Conservation (phyloP, 2,888 invertebrate species). For the Hoplodrina blanda region DNA sequence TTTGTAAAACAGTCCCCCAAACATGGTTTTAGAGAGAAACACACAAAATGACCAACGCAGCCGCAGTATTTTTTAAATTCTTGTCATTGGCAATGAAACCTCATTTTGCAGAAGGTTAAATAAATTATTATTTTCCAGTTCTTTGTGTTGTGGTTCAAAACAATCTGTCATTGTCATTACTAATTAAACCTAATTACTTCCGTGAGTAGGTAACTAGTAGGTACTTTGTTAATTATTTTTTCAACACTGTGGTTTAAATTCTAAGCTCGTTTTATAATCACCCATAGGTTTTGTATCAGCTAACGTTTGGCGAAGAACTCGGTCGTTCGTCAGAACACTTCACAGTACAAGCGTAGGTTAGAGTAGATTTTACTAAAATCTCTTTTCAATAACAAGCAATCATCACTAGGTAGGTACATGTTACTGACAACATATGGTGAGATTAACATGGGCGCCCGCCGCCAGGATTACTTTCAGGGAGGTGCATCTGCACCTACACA, state of each 20-base stretch:
- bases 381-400: background rate
- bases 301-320: constrained; percentile 3
- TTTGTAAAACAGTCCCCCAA: background rate
- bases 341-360: background rate
- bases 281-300: background rate
- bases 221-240: constrained; percentile 10
- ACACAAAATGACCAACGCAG: background rate
- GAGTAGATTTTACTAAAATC: background rate
- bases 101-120: constrained; percentile 42
- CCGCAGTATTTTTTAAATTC: constrained; percentile 22
- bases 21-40: constrained; percentile 17
- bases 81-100: constrained; percentile 54
- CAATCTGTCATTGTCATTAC: constrained; percentile 43
- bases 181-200: constrained; percentile 52
- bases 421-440: constrained; percentile 9
- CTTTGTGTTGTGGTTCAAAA: constrained; percentile 40
- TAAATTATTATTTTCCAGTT: constrained; percentile 40
- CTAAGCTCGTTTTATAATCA: background rate
- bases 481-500: too few species aligned
- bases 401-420: too few species aligned
- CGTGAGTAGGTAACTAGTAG: constrained; percentile 7
- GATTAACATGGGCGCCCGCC: background rate
- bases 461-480: too few species aligned
- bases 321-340: background rate
- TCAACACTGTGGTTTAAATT: constrained; percentile 4